Percentiles rank a stretch among this genome's conserved stretches.
Conservation (phyloP, 2,888 invertebrate genomes). For the Clostera curtula region DNA sequence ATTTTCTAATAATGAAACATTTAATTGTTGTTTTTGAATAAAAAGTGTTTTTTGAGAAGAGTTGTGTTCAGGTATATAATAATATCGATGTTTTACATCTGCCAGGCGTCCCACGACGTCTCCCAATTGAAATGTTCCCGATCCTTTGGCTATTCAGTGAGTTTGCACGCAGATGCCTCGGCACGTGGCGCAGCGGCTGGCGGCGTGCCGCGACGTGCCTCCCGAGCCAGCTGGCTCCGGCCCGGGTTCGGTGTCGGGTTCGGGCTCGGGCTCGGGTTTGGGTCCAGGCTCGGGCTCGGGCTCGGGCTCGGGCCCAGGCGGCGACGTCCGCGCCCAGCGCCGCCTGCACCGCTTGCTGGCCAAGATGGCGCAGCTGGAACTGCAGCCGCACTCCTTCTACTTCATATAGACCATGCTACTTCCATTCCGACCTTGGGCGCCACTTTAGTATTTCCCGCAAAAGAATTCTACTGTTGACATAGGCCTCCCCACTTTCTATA, state of each 20-base stretch:
- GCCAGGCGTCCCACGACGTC: too few species aligned
- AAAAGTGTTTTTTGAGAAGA: too few species aligned
- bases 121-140: too few species aligned
- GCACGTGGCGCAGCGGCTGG: slow-evolving; percentile 89
- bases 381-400: slow-evolving; percentile 55
- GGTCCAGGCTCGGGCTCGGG: slow-evolving; percentile 77
- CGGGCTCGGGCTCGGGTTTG: slow-evolving; percentile 5
- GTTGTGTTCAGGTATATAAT: too few species aligned
- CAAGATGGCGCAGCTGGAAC: slow-evolving; percentile 39
- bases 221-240: slow-evolving; percentile 37
- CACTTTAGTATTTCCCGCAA: too few species aligned
- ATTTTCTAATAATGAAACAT: too few species aligned
- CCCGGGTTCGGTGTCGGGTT: slow-evolving; percentile 81
- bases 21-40: too few species aligned
- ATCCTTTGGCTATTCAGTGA: too few species aligned
- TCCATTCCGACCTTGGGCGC: too few species aligned
- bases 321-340: slow-evolving; percentile 63
- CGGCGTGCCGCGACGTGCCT: slow-evolving; percentile 89
- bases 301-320: slow-evolving; percentile 66
- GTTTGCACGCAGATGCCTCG: slow-evolving; percentile 85
- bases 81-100: too few species aligned
- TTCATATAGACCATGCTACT: slow-evolving; percentile 40
- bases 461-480: too few species aligned
- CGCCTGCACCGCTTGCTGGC: slow-evolving; percentile 95
- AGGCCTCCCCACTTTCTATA: too few species aligned